These are phyloP conservation scores for Agrenia bidenticulata DNA, from an alignment of 2,888 invertebrate species.

Conservation along the genomic window DNA sequence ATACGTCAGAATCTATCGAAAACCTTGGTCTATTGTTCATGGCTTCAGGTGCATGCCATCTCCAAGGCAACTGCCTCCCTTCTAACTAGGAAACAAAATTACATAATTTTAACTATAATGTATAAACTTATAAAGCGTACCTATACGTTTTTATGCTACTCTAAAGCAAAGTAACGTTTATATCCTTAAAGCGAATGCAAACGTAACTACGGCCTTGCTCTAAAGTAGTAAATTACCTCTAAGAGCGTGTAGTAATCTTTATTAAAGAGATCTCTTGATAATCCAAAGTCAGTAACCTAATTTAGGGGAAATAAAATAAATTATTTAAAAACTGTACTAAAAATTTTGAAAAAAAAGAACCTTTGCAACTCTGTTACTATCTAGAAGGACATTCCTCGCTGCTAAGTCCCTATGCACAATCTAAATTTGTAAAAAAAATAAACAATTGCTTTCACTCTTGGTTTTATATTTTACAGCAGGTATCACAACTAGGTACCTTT, in stretches of 20 bases:
- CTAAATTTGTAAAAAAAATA: background rate
- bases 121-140: background rate
- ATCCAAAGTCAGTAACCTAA: conserved; percentile 41
- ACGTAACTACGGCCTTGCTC: no score
- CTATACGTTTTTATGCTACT: no score
- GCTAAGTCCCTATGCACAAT: conserved; percentile 43
- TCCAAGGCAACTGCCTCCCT: conserved; percentile 22
- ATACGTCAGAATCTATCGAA: conserved; percentile 33
- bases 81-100: background rate
- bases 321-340: background rate
- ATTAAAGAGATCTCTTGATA: conserved; percentile 25
- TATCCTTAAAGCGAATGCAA: no score
- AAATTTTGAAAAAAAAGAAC: no score
- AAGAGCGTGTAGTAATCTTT: conserved; percentile 16
- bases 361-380: conserved; percentile 19
- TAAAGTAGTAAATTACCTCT: no score
- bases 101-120: background rate
- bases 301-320: conserved; percentile 24
- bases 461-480: no score
- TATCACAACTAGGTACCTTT: no score
- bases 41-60: conserved; percentile 32
- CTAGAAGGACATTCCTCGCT: conserved; percentile 37
- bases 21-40: conserved; percentile 19
- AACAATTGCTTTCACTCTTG: background rate
- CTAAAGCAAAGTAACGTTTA: no score